Base-by-base conservation (phyloP, 2,797 vertebrate genomes). In the Perodicticus potto region DNA sequence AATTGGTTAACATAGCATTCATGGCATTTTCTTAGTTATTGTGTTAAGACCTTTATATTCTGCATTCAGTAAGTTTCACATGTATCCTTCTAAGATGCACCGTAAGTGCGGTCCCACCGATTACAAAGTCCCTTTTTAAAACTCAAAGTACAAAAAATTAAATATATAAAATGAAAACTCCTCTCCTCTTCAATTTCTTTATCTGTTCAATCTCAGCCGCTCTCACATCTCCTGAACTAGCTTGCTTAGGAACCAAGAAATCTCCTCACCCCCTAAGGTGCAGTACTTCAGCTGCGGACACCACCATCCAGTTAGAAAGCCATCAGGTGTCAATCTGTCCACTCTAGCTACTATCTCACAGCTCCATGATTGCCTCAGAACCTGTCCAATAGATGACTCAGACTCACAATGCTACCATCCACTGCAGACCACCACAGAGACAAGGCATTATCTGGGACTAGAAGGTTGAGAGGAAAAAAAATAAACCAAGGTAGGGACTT, bases 151-250 rank as follows among this genome's bases (percentile, higher is more conserved):
- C 34, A 73, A 97, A 72, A 59, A 87, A 91, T 27, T 91, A 91
- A 94, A 84, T 67, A 76, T 34, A 91, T 45, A 91, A 95, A 95
- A 85, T 85, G 2, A 72, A 93, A 96, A 91, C 45, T 84, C 27
- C 20, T 82, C 59, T 91, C 65, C 16, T 86, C 72, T 94, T 63
- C 76, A 73, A 37, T 88, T 83, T 92, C 49, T 95, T 70, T 86
- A 34, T 91, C 87, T 93, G 84, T 49, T 94, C 45, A 37, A 43
- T 69, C 49, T 94, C 55, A 76, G 70, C 74, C 82, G n/a, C 72
- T 90, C 92, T 43, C 32, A 32, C 37, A 69, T 49, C 45, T 81
- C 45, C 82, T 93, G 17, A n/a, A 12, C 63, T 73, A 29, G 34
- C 74, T 45, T 34, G 34, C 27, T 40, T 2, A 16, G 53, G 32